These are phyloP conservation scores for Pollenia labialis DNA, from an alignment of 2,888 invertebrate genomes.

Conservation along the genomic window DNA sequence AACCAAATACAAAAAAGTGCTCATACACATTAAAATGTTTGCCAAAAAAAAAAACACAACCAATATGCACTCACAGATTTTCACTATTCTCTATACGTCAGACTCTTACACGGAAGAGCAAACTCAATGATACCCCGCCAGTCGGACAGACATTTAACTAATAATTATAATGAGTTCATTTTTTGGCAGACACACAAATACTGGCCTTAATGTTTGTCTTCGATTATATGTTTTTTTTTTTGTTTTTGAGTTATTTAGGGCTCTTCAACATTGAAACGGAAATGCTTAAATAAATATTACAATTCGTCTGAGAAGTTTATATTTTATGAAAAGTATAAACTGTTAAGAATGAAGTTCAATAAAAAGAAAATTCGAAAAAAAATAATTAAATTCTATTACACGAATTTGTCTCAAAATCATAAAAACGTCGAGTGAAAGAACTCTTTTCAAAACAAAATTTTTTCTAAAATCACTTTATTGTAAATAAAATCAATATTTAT, in stretches of 20 bases:
- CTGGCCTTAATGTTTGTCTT: conserved; percentile 27
- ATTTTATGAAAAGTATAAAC: not conserved
- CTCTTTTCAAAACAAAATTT: too few relatives aligned
- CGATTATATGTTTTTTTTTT: not conserved
- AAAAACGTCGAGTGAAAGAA: too few relatives aligned
- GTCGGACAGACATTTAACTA: not conserved
- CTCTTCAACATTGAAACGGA: conserved; percentile 30
- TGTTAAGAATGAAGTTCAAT: not conserved
- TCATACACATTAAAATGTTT: not conserved
- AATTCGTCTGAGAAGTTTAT: conserved; percentile 45
- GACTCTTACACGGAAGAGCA: not conserved
- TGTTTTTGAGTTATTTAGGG: not conserved
- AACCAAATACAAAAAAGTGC: too few relatives aligned
- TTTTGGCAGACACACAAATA: conserved; percentile 55
- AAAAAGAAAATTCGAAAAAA: too few relatives aligned
- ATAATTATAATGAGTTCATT: not conserved
- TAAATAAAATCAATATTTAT: too few relatives aligned
- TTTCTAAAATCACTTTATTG: too few relatives aligned
- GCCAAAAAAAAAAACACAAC: not conserved
- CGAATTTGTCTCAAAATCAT: too few relatives aligned
- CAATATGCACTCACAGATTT: not conserved
- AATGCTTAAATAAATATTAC: conserved; percentile 65
- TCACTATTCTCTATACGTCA: not conserved
- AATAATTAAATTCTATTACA: too few relatives aligned
- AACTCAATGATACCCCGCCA: not conserved